Evolutionary conservation across 1,140 invertebrate genomes (phyloP), one percentile per base, ranked within the genome.

Genomic region (Neodiprion pinetum): DNA sequence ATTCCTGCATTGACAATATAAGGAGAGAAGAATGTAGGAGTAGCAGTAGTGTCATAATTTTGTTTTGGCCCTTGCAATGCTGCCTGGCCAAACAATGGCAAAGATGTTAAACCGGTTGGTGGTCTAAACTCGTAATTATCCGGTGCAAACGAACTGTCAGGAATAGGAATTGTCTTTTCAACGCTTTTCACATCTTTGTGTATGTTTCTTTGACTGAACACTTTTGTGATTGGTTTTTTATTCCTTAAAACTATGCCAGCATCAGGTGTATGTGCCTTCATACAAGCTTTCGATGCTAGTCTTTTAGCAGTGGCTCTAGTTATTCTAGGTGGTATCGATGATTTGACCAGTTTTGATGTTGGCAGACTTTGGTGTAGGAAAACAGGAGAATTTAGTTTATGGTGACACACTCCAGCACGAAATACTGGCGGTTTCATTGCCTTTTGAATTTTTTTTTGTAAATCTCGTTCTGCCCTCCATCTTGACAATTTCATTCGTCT

Each of bases 381-480:
- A 40, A 77, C 71, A 1, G 87, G 83, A 12, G 85, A 88, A 75
- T 81, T 86, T 12, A 80, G 50, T 69, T 82, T 82, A 70, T 89
- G 87, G 68, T 84, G 86, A 0, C 85, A 83, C 14, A 87, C 40
- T 0, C 88, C 87, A 9, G 86, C 86, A 80, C 87, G 85, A 66
- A 89, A 89, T 0, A 79, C 77, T 7, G 84, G 87, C 48, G 86
- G 86, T 21, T 83, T 85, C 9, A 77, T 80, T 0, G 72, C 49
- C 68, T 82, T 76, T 21, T 85, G 80, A 7, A 82, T 0, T 48
- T 82, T 77, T 53, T 82, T 87, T 12, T 75, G 79, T 4, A 76
- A 74, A 12, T 83, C 70, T 3, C 78, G 81, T 23, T 87, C 84
- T n/a, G 76, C 80, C 75, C 80, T 85, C 88, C 88, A 89, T 76